Percentiles rank a stretch among this genome's conserved stretches.
Evolutionary conservation across 1,140 invertebrate genomes (phyloP).

Genomic region (Drosophila sucinea): DNA sequence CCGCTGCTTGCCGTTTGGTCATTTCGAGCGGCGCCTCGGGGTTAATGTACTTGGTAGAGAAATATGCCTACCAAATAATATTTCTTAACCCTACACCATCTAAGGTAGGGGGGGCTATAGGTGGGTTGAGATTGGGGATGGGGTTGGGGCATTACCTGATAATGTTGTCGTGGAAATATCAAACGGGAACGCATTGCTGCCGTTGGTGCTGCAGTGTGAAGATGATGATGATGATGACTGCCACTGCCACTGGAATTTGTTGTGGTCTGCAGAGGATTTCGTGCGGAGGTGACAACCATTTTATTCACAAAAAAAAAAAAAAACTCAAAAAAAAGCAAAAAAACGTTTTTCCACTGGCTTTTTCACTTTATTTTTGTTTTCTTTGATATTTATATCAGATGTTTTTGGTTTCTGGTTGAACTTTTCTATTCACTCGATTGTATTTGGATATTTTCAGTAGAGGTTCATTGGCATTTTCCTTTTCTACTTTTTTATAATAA

Average conservation of each 20-base stretch:
- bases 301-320: slow-evolving; percentile 1
- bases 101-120: background rate
- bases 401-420: background rate
- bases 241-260: slow-evolving; percentile 57
- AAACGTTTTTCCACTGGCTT: slow-evolving; percentile 14
- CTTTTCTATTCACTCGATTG: slow-evolving; percentile 1
- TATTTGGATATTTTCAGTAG: background rate
- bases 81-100: slow-evolving; percentile 22
- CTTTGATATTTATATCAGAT: slow-evolving; percentile 36
- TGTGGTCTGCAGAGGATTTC: slow-evolving; percentile 65
- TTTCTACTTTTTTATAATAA: slow-evolving; percentile 1
- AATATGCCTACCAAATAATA: background rate
- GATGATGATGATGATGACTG: slow-evolving; percentile 31
- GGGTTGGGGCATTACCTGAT: slow-evolving; percentile 66
- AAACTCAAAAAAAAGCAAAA: background rate
- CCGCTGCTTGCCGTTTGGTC: slow-evolving; percentile 36
- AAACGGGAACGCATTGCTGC: slow-evolving; percentile 67
- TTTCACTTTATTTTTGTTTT: slow-evolving; percentile 22
- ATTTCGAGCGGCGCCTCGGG: slow-evolving; percentile 57
- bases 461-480: slow-evolving; percentile 54
- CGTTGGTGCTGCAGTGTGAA: slow-evolving; percentile 19
- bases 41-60: slow-evolving; percentile 62
- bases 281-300: slow-evolving; percentile 74
- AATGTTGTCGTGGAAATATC: slow-evolving; percentile 74
- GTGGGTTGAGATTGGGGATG: background rate